phyloP scores from a whole-genome alignment of 2,113 vertebrate species.

The Cichladusa arquata region DNA sequence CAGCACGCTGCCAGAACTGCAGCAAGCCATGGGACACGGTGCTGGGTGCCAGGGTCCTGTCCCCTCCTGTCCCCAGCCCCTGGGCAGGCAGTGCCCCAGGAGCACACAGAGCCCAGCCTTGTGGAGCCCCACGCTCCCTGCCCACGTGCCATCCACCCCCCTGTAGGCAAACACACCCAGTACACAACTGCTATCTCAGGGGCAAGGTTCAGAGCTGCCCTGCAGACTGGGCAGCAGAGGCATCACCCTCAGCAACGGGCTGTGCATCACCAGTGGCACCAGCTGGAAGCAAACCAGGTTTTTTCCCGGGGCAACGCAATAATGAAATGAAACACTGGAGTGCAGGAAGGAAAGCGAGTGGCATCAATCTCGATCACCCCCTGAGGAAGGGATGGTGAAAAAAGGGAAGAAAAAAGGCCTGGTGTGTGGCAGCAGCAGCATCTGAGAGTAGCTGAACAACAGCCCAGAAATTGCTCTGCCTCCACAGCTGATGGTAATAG shows the following conservation, averaged over 20 bases:
- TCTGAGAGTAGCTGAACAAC: background rate
- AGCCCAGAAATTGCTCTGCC: background rate
- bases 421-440: background rate
- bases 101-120: background rate
- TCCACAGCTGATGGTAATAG: background rate
- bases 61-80: background rate
- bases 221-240: background rate
- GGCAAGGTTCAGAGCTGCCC: background rate
- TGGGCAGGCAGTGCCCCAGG: fast-evolving
- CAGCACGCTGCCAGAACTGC: fast-evolving
- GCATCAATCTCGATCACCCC: background rate
- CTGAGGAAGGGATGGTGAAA: background rate
- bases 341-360: background rate
- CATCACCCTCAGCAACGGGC: background rate
- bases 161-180: background rate
- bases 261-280: background rate
- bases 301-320: background rate
- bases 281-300: background rate
- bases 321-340: background rate
- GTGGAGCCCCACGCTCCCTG: background rate
- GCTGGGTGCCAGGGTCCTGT: background rate
- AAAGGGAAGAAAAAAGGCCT: background rate
- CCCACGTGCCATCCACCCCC: fast-evolving
- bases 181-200: background rate
- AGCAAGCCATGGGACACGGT: fast-evolving